Base-by-base conservation (phyloP, 2,888 invertebrate genomes). In the Leucozona laternaria region DNA sequence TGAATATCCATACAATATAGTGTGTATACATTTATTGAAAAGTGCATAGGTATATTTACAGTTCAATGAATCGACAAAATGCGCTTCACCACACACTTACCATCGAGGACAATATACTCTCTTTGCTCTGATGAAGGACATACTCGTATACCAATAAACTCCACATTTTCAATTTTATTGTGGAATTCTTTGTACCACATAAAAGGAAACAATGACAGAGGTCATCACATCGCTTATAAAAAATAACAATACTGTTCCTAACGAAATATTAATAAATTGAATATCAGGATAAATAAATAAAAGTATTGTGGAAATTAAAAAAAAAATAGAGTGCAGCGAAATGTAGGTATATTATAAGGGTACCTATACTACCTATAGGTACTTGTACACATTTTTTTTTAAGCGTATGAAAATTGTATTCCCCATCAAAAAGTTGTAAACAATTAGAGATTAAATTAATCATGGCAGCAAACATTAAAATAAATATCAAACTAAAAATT, bases 1-100 rank as follows among this genome's bases (percentile, higher is more conserved):
- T 22, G 4, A 7, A 25, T 15, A 15, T 53, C 25, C 53, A 22
- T 31, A 31, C 4, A 25, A 25, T 7, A 31, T 50, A 3, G 17
- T 45, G 5, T 25, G 2, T 25, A 15, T 25, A 25, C 0, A 22
- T 53, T 13, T 15, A 37, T 58, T 58, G 17, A 28, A 64, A 48
- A 68, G 72, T 79, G 62, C 64, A 64, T 25, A 58, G 10, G 2
- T 37, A 58, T 72, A 64, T 64, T 79, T 55, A 64, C 62, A 79
- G 79, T 57, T 71, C 79, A 79, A 25, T 72, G 71, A 37, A 79
- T 57, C 79, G 64, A 55, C 55, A 79, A 72, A 79, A 60, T 31
- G 37, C 17, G 55, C 55, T 72, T 71, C 55, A 45, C 50, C 71
- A 64, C 11, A 64, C 37, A 48, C 64, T 45, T 45, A 53, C 45